Conservation (phyloP, 2,888 invertebrate species). For the Plebejus argus region DNA sequence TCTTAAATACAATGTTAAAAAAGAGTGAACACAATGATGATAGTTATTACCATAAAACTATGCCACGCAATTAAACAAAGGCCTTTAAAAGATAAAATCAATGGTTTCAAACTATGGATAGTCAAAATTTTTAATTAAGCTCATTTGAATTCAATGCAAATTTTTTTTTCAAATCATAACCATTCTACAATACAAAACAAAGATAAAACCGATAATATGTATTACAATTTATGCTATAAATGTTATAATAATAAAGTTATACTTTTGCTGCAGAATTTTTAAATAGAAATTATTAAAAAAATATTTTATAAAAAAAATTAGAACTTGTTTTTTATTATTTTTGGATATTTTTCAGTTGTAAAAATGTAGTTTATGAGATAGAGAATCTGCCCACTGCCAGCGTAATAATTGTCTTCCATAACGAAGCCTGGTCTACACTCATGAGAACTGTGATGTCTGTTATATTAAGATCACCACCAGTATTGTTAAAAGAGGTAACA, state of each 20-base stretch:
- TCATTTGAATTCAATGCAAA: neutral
- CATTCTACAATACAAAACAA: neutral
- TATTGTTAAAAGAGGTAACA: slow-evolving; percentile 88
- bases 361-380: slow-evolving; percentile 60
- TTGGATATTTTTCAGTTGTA: slow-evolving; percentile 60
- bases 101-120: neutral
- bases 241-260: neutral
- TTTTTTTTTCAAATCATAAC: too few relatives aligned
- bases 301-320: too few relatives aligned
- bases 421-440: slow-evolving; percentile 99
- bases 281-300: too few relatives aligned
- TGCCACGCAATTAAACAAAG: too few relatives aligned
- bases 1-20: too few relatives aligned
- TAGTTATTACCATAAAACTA: too few relatives aligned
- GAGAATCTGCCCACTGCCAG: slow-evolving; percentile 91
- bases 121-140: neutral
- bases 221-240: neutral
- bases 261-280: too few relatives aligned
- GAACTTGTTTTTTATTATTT: too few relatives aligned
- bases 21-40: too few relatives aligned
- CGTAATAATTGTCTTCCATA: slow-evolving; percentile 98
- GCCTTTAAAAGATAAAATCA: neutral
- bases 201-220: neutral
- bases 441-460: slow-evolving; percentile 97
- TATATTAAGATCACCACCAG: slow-evolving; percentile 90